Base-by-base conservation (phyloP, 2,113 vertebrate species). In the Myxocyprinus asiaticus region DNA sequence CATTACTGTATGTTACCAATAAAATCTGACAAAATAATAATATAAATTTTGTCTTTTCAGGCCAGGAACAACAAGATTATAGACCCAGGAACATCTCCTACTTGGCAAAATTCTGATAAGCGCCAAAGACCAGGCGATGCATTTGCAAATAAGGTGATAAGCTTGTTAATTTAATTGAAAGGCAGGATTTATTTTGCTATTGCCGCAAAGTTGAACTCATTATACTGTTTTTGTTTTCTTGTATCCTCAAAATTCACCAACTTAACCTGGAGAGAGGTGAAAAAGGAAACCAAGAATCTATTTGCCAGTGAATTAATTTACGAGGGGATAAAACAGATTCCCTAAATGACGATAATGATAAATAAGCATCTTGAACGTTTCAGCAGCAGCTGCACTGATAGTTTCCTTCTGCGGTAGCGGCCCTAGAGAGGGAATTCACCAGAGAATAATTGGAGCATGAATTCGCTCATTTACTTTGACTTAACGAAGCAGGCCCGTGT, bases 341-440 rank as follows among this genome's bases (percentile, higher is more conserved):
- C 76, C 78, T 82, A 85, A 85, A 80, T 85, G 82, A 82, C 87
- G 85, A 90, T 90, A 85, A 91, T 90, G 84, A 81, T 75, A 88
- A 88, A 89, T 90, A 88, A 89, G 87, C 86, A 84, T 77, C 71
- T 67, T 83, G 79, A 85, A 88, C 79, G 81, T 83, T 85, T 81
- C 77, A 17, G 83, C 59, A 14, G 56, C 53, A 17, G 78, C 68
- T 9, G 55, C 10, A 62, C 58, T 82, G 51, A 78, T 76, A 85
- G 87, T 82, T 78, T 85, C 77, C 85, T 68, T 76, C 75, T 12
- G 70, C 22, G 22, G 1, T 33, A 83, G 83, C 83, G 82, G 80
- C 88, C 77, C 76, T 83, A 84, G 84, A 90, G 82, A 72, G 75
- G 58, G 82, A 89, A 88, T 87, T 69, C 90, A 86, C 88, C 50